These are phyloP conservation scores for Heteromyza rotundicornis DNA, from an alignment of 2,888 invertebrate genomes.

Conservation along the genomic window DNA sequence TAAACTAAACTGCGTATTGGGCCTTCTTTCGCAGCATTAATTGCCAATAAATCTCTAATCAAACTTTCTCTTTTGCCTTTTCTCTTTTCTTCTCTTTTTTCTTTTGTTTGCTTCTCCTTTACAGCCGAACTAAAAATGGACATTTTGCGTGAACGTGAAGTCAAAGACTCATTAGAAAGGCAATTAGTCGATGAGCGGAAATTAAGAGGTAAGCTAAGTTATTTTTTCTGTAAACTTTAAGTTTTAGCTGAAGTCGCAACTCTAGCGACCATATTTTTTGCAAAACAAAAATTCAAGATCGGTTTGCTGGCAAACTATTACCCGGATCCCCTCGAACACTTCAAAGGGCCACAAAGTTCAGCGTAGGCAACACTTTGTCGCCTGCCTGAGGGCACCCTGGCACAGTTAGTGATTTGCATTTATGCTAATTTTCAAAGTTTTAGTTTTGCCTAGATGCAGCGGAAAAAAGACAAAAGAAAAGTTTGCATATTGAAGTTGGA, in stretches of 20 bases:
- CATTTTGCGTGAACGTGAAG: constrained; percentile 88
- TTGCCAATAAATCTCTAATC: constrained; percentile 22
- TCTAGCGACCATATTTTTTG: too few species aligned
- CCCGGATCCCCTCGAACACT: too few species aligned
- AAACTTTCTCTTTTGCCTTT: constrained; percentile 19
- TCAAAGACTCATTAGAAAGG: constrained; percentile 91
- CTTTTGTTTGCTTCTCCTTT: constrained; percentile 17
- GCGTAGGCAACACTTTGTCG: neutral
- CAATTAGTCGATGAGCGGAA: constrained; percentile 94
- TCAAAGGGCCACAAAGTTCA: too few species aligned
- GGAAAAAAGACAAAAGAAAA: too few species aligned
- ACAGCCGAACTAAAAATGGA: constrained; percentile 96
- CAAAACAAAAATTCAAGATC: too few species aligned
- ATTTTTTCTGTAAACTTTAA: too few species aligned
- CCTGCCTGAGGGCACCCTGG: neutral
- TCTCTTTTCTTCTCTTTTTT: neutral
- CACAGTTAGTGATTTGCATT: neutral
- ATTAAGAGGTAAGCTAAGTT: constrained; percentile 80
- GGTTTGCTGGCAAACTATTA: too few species aligned
- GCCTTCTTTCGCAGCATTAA: too few species aligned
- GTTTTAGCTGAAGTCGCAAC: neutral
- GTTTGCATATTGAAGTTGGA: too few species aligned
- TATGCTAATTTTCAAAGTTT: constrained; percentile 4
- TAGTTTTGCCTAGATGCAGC: neutral
- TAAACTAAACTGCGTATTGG: too few species aligned